These are phyloP conservation scores for Itoplectis maculator DNA, from an alignment of 2,888 invertebrate genomes.

Conservation along the genomic window DNA sequence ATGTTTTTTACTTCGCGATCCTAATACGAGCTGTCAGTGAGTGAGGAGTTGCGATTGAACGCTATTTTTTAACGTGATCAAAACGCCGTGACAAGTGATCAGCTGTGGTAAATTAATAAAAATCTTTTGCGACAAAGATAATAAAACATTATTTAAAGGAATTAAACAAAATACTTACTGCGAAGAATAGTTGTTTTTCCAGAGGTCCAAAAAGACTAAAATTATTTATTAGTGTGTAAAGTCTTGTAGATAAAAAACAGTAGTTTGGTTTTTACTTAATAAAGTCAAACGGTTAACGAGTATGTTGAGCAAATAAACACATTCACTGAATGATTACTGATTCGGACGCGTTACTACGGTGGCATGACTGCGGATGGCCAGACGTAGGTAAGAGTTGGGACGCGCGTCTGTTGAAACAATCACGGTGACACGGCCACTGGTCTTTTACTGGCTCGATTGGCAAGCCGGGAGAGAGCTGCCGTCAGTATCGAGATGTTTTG, in stretches of 20 bases:
- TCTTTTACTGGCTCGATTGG: not conserved
- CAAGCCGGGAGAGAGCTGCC: slow-evolving; percentile 8
- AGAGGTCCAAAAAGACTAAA: not conserved
- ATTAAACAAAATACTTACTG: slow-evolving; percentile 5
- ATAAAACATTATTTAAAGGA: not conserved
- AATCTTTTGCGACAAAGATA: no score
- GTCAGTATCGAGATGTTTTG: slow-evolving; percentile 66
- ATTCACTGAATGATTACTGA: slow-evolving; percentile 7
- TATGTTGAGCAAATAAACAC: not conserved
- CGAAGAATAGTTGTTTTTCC: not conserved
- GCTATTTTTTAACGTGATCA: no score
- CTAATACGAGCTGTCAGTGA: no score
- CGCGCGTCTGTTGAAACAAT: slow-evolving; percentile 1
- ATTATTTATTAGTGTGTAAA: not conserved
- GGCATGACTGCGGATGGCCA: not conserved
- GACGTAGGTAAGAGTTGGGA: not conserved
- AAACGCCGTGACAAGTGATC: no score
- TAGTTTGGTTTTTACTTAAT: not conserved
- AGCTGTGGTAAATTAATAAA: no score
- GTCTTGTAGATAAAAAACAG: not conserved
- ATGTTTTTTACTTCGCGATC: no score
- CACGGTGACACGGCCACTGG: not conserved
- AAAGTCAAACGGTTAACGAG: not conserved
- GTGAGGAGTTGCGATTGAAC: no score
- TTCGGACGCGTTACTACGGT: not conserved